phyloP scores from a whole-genome alignment of 2,113 vertebrate species.

The Elgaria multicarinata region DNA sequence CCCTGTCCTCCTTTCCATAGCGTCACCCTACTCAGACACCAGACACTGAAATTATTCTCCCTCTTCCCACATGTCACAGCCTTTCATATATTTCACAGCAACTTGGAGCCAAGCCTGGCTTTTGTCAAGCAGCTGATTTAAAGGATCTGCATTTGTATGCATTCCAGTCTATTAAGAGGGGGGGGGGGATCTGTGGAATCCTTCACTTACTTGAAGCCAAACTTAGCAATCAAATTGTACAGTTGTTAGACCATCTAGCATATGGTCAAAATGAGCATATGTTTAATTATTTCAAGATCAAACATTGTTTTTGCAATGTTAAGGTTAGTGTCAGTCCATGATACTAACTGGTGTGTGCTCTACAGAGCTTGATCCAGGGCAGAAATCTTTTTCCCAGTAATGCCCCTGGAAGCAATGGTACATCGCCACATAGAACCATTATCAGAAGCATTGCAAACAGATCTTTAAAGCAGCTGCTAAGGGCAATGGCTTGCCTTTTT shows the following conservation, averaged over 20 bases:
- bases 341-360: neutral
- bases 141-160: slow-evolving; percentile 64
- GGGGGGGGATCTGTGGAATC: slow-evolving; percentile 59
- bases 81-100: slow-evolving; percentile 62
- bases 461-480: too few relatives aligned
- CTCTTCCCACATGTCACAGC: slow-evolving; percentile 9
- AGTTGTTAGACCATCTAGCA: slow-evolving; percentile 50
- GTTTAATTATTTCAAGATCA: slow-evolving; percentile 52
- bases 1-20: too few relatives aligned
- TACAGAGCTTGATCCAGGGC: neutral
- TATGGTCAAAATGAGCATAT: slow-evolving; percentile 36
- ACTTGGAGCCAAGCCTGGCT: slow-evolving; percentile 60
- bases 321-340: slow-evolving; percentile 32
- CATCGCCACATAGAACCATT: too few relatives aligned
- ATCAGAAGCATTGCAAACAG: too few relatives aligned
- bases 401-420: too few relatives aligned
- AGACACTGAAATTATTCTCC: slow-evolving; percentile 51
- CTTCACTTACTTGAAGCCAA: slow-evolving; percentile 56
- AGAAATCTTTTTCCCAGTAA: too few relatives aligned
- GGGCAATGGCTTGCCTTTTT: too few relatives aligned
- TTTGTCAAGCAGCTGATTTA: slow-evolving; percentile 63
- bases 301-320: slow-evolving; percentile 42
- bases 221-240: slow-evolving; percentile 54
- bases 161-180: slow-evolving; percentile 67
- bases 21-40: too few relatives aligned